phyloP scores from a whole-genome alignment of 1,140 invertebrate species.

The Lerema accius region DNA sequence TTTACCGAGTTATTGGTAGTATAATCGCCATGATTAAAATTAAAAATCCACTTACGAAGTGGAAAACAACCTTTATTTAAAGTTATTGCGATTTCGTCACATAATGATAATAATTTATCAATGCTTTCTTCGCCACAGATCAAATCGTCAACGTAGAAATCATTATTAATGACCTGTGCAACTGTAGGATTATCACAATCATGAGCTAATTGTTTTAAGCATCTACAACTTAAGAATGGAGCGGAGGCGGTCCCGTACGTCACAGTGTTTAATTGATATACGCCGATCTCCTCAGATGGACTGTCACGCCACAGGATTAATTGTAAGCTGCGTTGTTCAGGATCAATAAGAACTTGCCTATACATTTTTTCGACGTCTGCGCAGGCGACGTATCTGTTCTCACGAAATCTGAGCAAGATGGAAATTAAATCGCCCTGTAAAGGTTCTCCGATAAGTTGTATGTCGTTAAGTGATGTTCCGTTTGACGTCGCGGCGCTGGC shows the following conservation, averaged over 20 bases:
- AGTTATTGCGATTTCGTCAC: conserved; percentile 5
- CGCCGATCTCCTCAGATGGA: conserved; percentile 16
- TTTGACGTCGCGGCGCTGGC: conserved; percentile 9
- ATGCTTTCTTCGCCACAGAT: conserved; percentile 32
- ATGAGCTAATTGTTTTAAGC: conserved; percentile 31
- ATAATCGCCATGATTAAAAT: conserved; percentile 4
- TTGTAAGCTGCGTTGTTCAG: conserved; percentile 25
- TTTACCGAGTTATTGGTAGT: neutral
- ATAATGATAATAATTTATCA: conserved; percentile 21
- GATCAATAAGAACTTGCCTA: neutral
- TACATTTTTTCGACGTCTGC: conserved; percentile 26
- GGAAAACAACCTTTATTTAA: conserved; percentile 19
- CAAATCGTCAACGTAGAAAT: conserved; percentile 38
- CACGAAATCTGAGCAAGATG: conserved; percentile 31
- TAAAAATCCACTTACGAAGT: conserved; percentile 32
- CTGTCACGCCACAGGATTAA: conserved; percentile 32
- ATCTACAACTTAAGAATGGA: conserved; percentile 36
- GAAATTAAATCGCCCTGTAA: conserved; percentile 31
- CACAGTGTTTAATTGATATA: conserved; percentile 29
- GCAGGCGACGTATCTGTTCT: conserved; percentile 31
- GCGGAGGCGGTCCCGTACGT: conserved; percentile 34
- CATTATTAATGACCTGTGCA: conserved; percentile 13
- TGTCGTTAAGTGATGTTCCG: conserved; percentile 25
- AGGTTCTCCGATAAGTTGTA: conserved; percentile 20
- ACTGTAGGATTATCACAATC: conserved; percentile 22